Evolutionary conservation across 2,888 invertebrate genomes (phyloP).

Genomic region (Odontomyia ornata): DNA sequence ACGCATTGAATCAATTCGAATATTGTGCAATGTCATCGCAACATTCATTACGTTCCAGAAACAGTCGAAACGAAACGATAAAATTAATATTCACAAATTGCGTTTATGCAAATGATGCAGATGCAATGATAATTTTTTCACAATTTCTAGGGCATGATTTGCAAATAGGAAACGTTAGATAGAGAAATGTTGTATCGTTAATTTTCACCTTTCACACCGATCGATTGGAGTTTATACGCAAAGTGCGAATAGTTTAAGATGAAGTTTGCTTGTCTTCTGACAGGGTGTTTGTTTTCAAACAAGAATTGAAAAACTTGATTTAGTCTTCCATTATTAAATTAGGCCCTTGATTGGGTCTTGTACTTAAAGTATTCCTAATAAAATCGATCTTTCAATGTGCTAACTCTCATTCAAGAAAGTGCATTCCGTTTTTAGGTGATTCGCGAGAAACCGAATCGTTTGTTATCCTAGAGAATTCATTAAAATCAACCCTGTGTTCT

Average conservation of each 20-base stretch:
- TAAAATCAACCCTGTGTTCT: conserved; percentile 5
- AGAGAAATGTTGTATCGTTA: neutral
- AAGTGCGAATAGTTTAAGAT: neutral
- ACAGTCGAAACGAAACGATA: neutral
- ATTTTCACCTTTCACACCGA: neutral
- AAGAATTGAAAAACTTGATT: too few relatives aligned
- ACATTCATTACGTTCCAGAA: neutral
- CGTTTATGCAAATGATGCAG: conserved; percentile 38
- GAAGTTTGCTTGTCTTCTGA: neutral
- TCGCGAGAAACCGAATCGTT: too few relatives aligned
- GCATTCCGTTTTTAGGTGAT: too few relatives aligned
- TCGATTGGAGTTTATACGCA: neutral
- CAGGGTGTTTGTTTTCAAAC: neutral
- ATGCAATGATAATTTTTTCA: neutral
- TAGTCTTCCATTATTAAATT: too few relatives aligned
- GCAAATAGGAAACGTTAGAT: neutral
- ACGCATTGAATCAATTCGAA: neutral
- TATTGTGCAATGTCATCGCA: neutral
- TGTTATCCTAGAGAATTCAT: neutral
- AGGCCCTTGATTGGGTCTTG: too few relatives aligned
- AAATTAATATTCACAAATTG: conserved; percentile 43
- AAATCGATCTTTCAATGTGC: too few relatives aligned
- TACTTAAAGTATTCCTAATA: too few relatives aligned
- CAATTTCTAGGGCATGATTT: neutral
- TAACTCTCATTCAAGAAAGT: too few relatives aligned